Conservation (phyloP, 2,888 invertebrate species). For the Callosobruchus maculatus region DNA sequence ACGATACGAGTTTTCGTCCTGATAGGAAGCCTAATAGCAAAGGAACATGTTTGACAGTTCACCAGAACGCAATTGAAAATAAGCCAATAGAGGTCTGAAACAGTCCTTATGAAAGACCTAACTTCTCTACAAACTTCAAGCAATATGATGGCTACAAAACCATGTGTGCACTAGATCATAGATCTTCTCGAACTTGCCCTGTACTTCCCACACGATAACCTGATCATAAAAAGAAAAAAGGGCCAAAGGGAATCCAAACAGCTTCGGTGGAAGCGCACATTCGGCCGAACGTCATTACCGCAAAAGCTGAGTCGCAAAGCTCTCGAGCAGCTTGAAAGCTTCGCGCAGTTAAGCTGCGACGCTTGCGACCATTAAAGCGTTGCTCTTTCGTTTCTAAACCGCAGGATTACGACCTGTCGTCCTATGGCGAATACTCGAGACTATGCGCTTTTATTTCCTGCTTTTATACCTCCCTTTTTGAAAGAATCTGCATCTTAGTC, state of each 20-base stretch:
- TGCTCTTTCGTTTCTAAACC: conserved; percentile 38
- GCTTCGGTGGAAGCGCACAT: neutral
- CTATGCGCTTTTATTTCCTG: neutral
- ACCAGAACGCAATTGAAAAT: no score
- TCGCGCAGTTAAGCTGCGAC: conserved; percentile 41
- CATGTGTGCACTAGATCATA: no score
- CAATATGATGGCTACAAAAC: no score
- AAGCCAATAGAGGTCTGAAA: no score
- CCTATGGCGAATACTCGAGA: conserved; percentile 36
- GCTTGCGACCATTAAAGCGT: conserved; percentile 38
- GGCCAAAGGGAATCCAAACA: neutral
- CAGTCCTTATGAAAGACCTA: no score
- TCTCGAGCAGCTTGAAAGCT: conserved; percentile 41
- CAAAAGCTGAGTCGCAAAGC: conserved; percentile 39
- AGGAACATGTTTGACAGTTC: no score
- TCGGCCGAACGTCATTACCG: conserved; percentile 41
- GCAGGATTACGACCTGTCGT: conserved; percentile 43
- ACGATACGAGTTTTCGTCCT: no score
- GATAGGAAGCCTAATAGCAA: no score
- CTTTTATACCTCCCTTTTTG: neutral
- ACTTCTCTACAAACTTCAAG: no score
- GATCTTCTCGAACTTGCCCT: neutral
- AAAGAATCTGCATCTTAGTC: neutral
- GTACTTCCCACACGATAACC: neutral
- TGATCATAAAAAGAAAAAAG: neutral